Conservation (phyloP, 2,113 vertebrate species). For the Heloderma charlesbogerti region DNA sequence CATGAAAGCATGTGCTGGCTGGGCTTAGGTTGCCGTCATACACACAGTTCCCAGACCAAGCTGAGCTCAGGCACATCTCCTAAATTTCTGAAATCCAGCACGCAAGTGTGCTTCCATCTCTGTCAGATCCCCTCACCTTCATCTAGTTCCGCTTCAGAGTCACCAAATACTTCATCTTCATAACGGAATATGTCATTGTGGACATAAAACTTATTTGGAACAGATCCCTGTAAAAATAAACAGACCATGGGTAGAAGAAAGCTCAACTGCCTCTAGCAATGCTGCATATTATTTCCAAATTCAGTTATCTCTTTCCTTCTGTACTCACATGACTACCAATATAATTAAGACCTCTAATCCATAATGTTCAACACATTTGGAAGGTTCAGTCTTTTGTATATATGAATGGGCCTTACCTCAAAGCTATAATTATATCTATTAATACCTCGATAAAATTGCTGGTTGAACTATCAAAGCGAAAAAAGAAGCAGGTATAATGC, state of each 20-base stretch:
- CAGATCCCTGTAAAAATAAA: conserved; percentile 85
- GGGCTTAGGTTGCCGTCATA: not conserved
- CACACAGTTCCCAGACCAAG: not conserved
- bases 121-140: conserved; percentile 82
- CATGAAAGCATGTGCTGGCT: not conserved
- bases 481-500: not conserved
- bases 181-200: conserved; percentile 99
- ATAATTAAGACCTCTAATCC: not conserved
- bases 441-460: not conserved
- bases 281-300: not conserved
- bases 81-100: not conserved
- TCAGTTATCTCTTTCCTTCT: not conserved
- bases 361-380: not conserved
- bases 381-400: not conserved
- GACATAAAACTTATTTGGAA: conserved; percentile 99
- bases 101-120: not conserved
- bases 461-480: not conserved
- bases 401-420: not conserved
- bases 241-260: not conserved
- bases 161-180: conserved; percentile 97
- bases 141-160: conserved; percentile 97
- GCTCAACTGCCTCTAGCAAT: not conserved
- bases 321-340: not conserved
- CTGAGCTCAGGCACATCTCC: not conserved
- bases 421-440: not conserved